These are phyloP conservation scores for Ariolimax columbianus DNA, from an alignment of 2,888 invertebrate genomes.

Conservation along the genomic window DNA sequence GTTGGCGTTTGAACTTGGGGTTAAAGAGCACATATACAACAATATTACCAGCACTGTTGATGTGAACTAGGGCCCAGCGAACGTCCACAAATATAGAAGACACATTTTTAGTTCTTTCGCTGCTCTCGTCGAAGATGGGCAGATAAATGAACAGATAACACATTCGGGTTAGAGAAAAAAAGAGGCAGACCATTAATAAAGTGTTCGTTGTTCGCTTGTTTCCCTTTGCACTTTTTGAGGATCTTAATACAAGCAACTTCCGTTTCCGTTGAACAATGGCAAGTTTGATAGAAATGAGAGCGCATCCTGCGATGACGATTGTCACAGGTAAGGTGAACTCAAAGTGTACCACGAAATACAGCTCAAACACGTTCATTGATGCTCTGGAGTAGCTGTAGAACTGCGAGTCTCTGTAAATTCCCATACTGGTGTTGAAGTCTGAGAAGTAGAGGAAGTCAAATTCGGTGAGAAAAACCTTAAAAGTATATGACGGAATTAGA, in stretches of 20 bases:
- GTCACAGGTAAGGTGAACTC: conserved; percentile 1
- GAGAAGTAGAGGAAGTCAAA: not conserved
- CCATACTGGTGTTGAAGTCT: conserved; percentile 1
- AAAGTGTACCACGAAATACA: not conserved
- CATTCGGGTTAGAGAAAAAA: not conserved
- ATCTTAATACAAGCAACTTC: not conserved
- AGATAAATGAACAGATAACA: conserved; percentile 18
- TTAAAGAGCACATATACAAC: conserved; percentile 11
- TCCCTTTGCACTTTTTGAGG: not conserved
- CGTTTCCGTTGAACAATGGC: not conserved
- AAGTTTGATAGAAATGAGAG: not conserved
- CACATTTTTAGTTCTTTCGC: not conserved
- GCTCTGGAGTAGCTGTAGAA: not conserved
- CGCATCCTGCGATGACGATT: not conserved
- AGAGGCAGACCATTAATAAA: conserved; percentile 1
- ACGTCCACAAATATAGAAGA: conserved; percentile 9
- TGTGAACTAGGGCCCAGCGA: conserved; percentile 1
- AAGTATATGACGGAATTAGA: not conserved
- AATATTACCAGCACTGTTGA: conserved; percentile 25
- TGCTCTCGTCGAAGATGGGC: conserved; percentile 14
- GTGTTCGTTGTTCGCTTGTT: not conserved
- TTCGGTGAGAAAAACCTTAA: not conserved
- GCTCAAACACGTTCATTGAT: not conserved
- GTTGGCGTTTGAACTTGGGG: conserved; percentile 6
- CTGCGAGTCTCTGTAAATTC: not conserved